Conservation (phyloP, 2,113 vertebrate species). For the Perca schrenkii region DNA sequence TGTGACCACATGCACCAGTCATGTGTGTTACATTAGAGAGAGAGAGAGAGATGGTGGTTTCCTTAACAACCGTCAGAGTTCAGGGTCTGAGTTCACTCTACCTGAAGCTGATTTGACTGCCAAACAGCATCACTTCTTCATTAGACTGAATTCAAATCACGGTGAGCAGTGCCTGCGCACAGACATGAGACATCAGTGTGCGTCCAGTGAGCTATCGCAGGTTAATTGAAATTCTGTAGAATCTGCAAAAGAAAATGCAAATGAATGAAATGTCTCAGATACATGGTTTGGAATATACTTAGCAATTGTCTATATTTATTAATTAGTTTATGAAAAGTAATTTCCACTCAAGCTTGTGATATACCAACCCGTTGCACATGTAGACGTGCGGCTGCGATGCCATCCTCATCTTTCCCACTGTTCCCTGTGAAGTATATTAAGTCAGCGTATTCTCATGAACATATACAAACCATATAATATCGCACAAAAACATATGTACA, state of each 20-base stretch:
- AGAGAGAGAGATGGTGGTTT: not conserved
- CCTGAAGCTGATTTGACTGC: conserved; percentile 62
- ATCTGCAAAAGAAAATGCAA: not conserved
- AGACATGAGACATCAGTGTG: not conserved
- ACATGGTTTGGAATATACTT: not conserved
- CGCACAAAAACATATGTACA: no score
- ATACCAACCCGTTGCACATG: not conserved
- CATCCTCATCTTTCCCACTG: no score
- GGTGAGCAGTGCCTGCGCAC: not conserved
- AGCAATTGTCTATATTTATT: not conserved
- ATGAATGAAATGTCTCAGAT: not conserved
- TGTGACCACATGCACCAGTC: not conserved
- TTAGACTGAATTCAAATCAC: conserved; percentile 49
- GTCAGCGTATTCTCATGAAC: no score
- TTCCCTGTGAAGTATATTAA: no score
- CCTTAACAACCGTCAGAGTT: conserved; percentile 1
- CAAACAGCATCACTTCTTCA: conserved; percentile 20
- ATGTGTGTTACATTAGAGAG: not conserved
- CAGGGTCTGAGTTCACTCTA: not conserved
- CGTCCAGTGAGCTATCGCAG: not conserved
- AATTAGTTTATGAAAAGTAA: not conserved
- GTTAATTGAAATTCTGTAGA: not conserved
- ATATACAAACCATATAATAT: no score
- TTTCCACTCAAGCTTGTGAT: not conserved
- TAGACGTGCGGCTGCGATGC: no score